Conservation (phyloP, 2,888 invertebrate genomes). For the Scotopteryx bipunctaria region DNA sequence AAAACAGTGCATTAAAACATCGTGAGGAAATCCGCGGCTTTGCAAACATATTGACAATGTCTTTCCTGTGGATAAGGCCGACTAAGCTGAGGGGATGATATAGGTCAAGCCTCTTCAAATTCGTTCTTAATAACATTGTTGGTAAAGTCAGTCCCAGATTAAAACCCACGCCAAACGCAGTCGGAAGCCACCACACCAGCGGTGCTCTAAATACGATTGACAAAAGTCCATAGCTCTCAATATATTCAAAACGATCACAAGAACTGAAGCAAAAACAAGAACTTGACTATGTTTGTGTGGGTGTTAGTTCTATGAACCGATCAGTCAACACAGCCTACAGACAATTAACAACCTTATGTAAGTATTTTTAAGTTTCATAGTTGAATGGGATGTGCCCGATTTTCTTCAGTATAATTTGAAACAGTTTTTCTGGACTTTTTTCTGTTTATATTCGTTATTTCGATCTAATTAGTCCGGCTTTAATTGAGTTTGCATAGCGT, state of each 20-base stretch:
- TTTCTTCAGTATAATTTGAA: conserved; percentile 27
- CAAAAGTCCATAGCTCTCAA: conserved; percentile 50
- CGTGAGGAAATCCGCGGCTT: too few relatives aligned
- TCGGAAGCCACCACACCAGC: too few relatives aligned
- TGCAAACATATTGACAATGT: too few relatives aligned
- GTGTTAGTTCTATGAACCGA: conserved; percentile 66
- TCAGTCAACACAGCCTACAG: conserved; percentile 4
- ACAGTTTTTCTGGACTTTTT: conserved; percentile 28
- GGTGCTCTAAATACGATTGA: conserved; percentile 25
- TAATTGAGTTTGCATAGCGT: conserved; percentile 17
- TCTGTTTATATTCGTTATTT: conserved; percentile 21
- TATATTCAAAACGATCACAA: conserved; percentile 64
- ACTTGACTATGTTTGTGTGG: conserved; percentile 50
- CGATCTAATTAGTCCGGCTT: conserved; percentile 21
- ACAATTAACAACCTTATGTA: not conserved
- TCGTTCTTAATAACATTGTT: too few relatives aligned
- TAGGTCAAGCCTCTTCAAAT: too few relatives aligned
- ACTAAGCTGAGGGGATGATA: too few relatives aligned
- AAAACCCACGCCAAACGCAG: not conserved
- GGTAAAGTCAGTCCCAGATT: too few relatives aligned
- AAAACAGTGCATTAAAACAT: too few relatives aligned
- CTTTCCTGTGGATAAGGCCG: too few relatives aligned
- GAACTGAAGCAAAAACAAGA: conserved; percentile 60
- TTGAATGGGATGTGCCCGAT: not conserved
- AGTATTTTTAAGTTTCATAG: not conserved